phyloP scores from a whole-genome alignment of 1,140 invertebrate species.

The Drosophila rhopaloa region DNA sequence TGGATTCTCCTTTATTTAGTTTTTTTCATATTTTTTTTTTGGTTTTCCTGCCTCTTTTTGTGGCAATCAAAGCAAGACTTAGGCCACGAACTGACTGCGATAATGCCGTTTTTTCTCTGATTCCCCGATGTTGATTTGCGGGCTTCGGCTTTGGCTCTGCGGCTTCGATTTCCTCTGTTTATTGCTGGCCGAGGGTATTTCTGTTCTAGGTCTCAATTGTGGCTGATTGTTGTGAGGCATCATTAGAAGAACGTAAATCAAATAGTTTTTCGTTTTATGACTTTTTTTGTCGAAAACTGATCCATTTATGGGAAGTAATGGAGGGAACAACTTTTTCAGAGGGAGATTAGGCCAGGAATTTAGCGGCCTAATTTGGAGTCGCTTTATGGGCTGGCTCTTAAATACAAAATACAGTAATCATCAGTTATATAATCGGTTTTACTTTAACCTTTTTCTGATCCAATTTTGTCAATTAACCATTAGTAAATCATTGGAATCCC shows the following conservation, averaged over 20 bases:
- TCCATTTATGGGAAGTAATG: conserved; percentile 36
- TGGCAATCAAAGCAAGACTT: conserved; percentile 51
- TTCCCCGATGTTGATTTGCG: conserved; percentile 27
- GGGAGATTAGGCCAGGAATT: conserved; percentile 28
- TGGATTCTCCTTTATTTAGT: conserved; percentile 14
- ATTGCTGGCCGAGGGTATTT: conserved; percentile 33
- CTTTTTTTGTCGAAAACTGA: conserved; percentile 30
- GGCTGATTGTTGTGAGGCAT: conserved; percentile 70
- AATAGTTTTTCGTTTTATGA: conserved; percentile 51
- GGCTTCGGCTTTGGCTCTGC: conserved; percentile 18
- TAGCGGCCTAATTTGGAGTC: conserved; percentile 1
- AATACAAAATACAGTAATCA: background rate
- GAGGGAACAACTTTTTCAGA: conserved; percentile 11
- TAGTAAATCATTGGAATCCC: too few species aligned
- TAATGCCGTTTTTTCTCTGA: conserved; percentile 36
- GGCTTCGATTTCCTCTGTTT: conserved; percentile 52
- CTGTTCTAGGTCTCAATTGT: conserved; percentile 58
- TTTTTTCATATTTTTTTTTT: conserved; percentile 6
- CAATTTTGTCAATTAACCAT: too few species aligned
- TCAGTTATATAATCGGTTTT: too few species aligned
- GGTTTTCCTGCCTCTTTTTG: conserved; percentile 41
- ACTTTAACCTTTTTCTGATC: too few species aligned
- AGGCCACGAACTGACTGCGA: conserved; percentile 58
- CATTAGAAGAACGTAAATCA: conserved; percentile 79
- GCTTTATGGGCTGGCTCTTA: conserved; percentile 1